Conservation (phyloP, 2,888 invertebrate species). For the Habrosyne pyritoides region DNA sequence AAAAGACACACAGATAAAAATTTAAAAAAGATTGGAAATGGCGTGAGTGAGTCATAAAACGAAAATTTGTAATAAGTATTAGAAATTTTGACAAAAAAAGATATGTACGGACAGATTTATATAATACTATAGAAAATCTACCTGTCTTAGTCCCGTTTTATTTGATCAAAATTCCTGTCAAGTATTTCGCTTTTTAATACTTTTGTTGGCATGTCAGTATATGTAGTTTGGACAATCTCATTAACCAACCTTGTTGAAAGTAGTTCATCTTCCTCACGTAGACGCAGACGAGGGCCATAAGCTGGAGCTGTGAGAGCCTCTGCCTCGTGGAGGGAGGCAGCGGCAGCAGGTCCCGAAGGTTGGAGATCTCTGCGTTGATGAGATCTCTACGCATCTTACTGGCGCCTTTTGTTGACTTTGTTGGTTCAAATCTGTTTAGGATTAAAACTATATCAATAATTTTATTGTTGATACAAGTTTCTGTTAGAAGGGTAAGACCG, state of each 20-base stretch:
- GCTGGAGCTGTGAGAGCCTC: conserved; percentile 97
- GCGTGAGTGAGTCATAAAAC: too few species aligned
- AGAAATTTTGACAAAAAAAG: too few species aligned
- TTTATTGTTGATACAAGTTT: neutral
- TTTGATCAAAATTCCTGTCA: too few species aligned
- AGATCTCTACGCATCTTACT: conserved; percentile 99
- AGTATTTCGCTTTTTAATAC: too few species aligned
- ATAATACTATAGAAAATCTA: too few species aligned
- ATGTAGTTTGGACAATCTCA: neutral
- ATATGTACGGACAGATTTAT: too few species aligned
- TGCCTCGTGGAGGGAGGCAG: conserved; percentile 98
- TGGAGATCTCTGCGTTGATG: conserved; percentile 99
- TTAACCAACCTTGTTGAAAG: conserved; percentile 93
- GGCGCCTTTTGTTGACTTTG: conserved; percentile 99
- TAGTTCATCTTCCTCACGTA: conserved; percentile 99
- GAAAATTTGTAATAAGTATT: too few species aligned
- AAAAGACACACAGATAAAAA: too few species aligned
- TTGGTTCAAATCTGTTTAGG: conserved; percentile 90
- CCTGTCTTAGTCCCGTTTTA: too few species aligned
- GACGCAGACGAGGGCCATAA: conserved; percentile 99
- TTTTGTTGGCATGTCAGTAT: too few species aligned
- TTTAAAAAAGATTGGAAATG: too few species aligned
- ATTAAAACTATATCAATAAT: neutral
- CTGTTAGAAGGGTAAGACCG: neutral
- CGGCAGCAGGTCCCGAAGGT: conserved; percentile 97